Evolutionary conservation across 2,888 invertebrate species (phyloP), one percentile per base, ranked within the genome.

Genomic region (Tinea semifulvella): DNA sequence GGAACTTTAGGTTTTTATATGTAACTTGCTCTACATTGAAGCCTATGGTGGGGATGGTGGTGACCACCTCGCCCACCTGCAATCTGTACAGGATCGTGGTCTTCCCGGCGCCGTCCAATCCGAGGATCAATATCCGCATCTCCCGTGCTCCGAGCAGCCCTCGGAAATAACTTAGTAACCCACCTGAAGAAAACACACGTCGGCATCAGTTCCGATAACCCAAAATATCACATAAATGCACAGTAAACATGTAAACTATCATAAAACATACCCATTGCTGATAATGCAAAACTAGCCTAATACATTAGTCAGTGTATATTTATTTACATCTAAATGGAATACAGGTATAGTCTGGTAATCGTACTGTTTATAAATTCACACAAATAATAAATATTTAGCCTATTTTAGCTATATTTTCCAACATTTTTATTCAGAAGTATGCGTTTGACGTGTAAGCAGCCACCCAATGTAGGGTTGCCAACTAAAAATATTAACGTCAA

Each of bases 21-120:
- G 94, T 94, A 47, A 98, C 98, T 86, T 98, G 98, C 80, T 98
- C 98, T 56, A 98, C 99, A 82, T 99, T 99, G 80, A 99, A 99
- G 36, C 86, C 99, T 71, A 99, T 99, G 7, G 99, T 98, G 51
- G 98, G 95, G 79, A 94, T 98, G 25, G 98, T 98, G 42, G 98
- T 98, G 18, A 98, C 98, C 46, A 98, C 97, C 82, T 98, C 98
- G 13, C 98, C 97, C 47, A 98, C 98, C 86, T 99, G 98, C 61
- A 98, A 83, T 81, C 93, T 91, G 77, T 99, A 98, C 51, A 99
- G 80, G 75, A 99, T 99, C 49, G 99, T 99, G 0, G 99, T 99
- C 84, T 99, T 99, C 53, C 99, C 99, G 66, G 98, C 98, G 49
- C 98, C 98, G 75, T 99, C 99, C 55, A 99, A 82, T 3, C 99